Base-by-base conservation (phyloP, 2,888 invertebrate species). In the Philhelius pedissequus region DNA sequence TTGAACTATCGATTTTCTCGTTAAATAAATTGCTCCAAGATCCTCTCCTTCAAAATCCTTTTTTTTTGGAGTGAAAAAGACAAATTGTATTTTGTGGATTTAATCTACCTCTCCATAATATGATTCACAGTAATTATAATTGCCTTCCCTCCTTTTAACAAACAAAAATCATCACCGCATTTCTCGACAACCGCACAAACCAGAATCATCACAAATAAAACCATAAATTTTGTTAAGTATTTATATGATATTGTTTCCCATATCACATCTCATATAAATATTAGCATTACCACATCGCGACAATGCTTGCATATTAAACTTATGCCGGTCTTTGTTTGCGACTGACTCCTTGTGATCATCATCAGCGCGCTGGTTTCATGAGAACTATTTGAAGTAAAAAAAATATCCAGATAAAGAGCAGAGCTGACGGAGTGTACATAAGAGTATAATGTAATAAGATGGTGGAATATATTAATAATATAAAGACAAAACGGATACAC, bases 161-260 rank as follows among this genome's bases (percentile, higher is more conserved):
- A 32, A 11, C 11, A 7, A 9, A 27, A 56, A n/a, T n/a, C 32
- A 1, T 27, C n/a, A 8, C 13, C 3, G 3, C 22, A n/a, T n/a
- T n/a, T 32, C 13, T 48, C n/a, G 13, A 45, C 3, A 18, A 43
- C n/a, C 38, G n/a, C n/a, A 20, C 11, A 40, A 48, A 70, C 25
- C 15, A 68, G 60, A 54, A 75, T 66, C 35, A 27, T 20, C 27
- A 15, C 64, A 70, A 76, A 56, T 48, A 64, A 43, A 60, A 54
- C 32, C 45, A 48, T 64, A 78, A 58, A 77, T 69, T 43, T 66
- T 64, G 66, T 54, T 52, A 84, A 80, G 68, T 62, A 76, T 84
- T 80, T 80, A 80, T 80, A 80, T 80, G 76, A 84, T 76, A 84
- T 84, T 64, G 60, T 76, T 56, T 84, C 80, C 48, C 84, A 84